Evolutionary conservation across 2,113 vertebrate genomes (phyloP), one percentile per base, ranked within the genome.

Genomic region (Chauna torquata): DNA sequence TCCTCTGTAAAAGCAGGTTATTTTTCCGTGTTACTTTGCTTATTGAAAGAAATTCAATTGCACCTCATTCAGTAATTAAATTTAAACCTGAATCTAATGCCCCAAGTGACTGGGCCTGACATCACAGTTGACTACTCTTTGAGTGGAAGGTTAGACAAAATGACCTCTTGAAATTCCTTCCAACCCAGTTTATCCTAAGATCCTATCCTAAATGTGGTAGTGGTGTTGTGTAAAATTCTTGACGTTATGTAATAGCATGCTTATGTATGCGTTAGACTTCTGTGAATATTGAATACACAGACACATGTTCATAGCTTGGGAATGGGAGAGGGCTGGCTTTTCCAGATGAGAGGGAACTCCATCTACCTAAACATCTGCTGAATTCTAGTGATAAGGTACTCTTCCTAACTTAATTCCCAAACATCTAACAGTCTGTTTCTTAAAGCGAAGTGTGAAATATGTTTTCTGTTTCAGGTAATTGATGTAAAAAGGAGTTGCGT

Each of bases 401-500:
- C 15, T 30, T 54, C 34, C 28, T 32, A 16, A 28, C 11, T 88
- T 62, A 36, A 61, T 42, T 64, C 16, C 22, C 8, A 28, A 11
- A 5, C 57, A 9, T 18, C 61, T 64, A 2, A 9, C 25, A 68
- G 32, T 82, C 9, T 34, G 7, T 27, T 47, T 55, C 44, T 78
- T 85, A 40, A 84, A 66, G 0, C n/a, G 30, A 88, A 77, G 10
- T 16, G 6, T 75, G 52, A 81, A 74, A 44, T 49, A 0, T 20
- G 2, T 86, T 72, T 84, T 96, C 16, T 86, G 10, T 94, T 94
- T 8, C 50, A 99, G 99, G 99, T 99, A 66, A 99, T 99, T 1
- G 99, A 99, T 44, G 98, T 99, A 27, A 99, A 98, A 82, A 99
- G 99, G 97, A 99, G 99, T 92, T 95, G 98, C 0, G 98, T 99